Base-by-base conservation (phyloP, 2,888 invertebrate genomes). In the Metalampra italica region DNA sequence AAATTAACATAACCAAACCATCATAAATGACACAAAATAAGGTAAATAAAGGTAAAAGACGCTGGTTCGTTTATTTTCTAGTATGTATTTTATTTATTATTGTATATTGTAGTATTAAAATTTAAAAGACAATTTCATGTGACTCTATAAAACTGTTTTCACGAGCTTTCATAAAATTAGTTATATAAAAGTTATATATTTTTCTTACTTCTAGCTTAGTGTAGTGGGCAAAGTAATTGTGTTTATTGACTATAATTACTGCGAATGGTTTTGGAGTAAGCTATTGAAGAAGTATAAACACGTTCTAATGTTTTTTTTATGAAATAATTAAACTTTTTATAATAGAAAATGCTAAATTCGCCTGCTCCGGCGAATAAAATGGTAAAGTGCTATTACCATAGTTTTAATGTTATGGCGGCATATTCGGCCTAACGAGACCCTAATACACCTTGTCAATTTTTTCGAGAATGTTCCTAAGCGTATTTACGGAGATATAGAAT, bases 121-220 rank as follows among this genome's bases (percentile, higher is more conserved):
- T 75, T 65, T 78, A 88, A 88, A 89, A 89, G 88, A 89, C 88
- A 89, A 80, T 75, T 77, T 82, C 76, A 80, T 79, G 75, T 82
- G 75, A 85, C 76, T 71, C 75, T 71, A 22, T 68, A 62, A 55
- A 76, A 78, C 22, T 73, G 75, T 76, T 81, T 78, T 83, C 86
- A 85, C 76, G 88, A 88, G 88, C 88, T 88, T 88, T 84, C 77
- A 76, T 78, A 83, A 72, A 22, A 79, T 81, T 83, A 82, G 79
- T 83, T 80, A 64, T 39, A 73, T 56, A 56, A 41, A 49, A 63
- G 65, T 64, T 76, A 81, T 87, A 84, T 88, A 87, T 88, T 88
- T 88, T 88, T 87, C 82, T 82, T 88, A 88, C 85, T 80, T 75
- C 68, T 85, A 86, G 78, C 63, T 67, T 81, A 80, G 81, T 61